A percentile compares a stretch with the other conserved stretches of the same genome.
Conservation (phyloP, 2,888 invertebrate species). For the Rotaria sp. region DNA sequence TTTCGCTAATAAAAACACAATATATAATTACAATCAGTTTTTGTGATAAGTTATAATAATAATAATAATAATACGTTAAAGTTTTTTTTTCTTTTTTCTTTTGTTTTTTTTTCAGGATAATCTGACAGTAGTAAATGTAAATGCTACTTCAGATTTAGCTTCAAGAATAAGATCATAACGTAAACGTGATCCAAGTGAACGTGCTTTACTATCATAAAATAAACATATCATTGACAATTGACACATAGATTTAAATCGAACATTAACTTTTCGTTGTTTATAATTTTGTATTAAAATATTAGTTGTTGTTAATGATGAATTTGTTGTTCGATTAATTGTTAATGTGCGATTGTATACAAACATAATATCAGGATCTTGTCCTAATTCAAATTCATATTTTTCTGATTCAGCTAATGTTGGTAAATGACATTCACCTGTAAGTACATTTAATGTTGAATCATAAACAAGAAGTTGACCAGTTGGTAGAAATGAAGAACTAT, state of each 20-base stretch:
- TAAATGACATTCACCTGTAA: neutral
- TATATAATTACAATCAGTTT: neutral
- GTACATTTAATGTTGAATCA: neutral
- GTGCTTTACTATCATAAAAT: conserved; percentile 8
- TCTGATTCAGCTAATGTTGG: conserved; percentile 18
- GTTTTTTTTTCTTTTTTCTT: neutral
- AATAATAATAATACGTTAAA: neutral
- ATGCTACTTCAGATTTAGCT: conserved; percentile 1
- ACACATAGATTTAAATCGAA: conserved; percentile 4
- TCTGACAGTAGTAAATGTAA: neutral
- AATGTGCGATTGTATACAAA: neutral
- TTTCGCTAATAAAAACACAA: neutral
- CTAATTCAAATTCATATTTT: conserved; percentile 28
- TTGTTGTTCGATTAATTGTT: neutral
- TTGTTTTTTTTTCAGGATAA: neutral
- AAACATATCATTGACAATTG: neutral
- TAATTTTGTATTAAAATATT: conserved; percentile 19
- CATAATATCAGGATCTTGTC: neutral
- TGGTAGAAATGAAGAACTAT: conserved; percentile 15
- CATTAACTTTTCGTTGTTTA: conserved; percentile 26
- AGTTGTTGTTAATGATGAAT: conserved; percentile 1
- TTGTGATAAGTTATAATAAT: neutral
- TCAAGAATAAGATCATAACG: neutral
- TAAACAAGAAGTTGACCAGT: neutral
- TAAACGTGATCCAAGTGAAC: neutral